phyloP scores from a whole-genome alignment of 2,113 vertebrate genomes.

The Dipodomys ordii region DNA sequence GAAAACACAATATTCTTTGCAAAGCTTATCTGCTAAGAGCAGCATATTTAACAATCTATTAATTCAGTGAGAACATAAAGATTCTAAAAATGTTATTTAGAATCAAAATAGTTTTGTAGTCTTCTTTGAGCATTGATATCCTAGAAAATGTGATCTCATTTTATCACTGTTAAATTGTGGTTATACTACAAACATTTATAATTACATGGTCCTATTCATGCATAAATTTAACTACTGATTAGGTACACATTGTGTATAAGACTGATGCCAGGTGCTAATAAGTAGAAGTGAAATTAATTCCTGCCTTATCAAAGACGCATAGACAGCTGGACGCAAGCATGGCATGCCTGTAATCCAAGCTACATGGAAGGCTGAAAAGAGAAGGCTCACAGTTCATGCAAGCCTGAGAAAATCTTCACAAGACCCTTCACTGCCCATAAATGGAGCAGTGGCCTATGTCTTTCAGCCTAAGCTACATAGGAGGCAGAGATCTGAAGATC shows the following conservation, averaged over 20 bases:
- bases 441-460: no score
- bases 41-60: background rate
- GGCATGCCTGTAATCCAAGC: no score
- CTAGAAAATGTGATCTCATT: background rate
- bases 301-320: background rate
- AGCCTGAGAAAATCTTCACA: no score
- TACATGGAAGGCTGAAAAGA: no score
- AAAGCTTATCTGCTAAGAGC: background rate
- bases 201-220: background rate
- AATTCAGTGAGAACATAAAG: background rate
- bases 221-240: background rate
- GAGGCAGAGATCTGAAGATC: no score
- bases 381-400: no score
- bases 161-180: background rate
- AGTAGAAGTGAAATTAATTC: background rate
- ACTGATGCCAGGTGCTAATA: background rate
- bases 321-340: no score
- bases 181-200: background rate
- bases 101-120: background rate
- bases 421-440: no score
- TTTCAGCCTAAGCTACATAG: no score
- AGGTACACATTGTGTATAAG: background rate
- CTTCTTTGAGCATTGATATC: background rate
- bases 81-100: background rate
- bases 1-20: constrained; percentile 12